Conservation (phyloP, 2,113 vertebrate genomes). For the Stegostoma tigrinum region DNA sequence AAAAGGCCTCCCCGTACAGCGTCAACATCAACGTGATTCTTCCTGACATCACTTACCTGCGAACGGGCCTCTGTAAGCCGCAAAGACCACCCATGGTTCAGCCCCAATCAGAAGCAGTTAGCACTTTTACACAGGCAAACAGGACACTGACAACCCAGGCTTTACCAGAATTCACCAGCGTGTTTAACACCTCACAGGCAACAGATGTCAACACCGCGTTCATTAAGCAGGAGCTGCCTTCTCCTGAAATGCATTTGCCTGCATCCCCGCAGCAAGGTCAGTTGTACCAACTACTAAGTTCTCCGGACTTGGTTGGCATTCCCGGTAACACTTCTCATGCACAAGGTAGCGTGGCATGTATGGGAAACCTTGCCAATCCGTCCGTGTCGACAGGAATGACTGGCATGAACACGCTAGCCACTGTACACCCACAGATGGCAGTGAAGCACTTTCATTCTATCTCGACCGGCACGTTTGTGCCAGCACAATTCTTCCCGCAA, state of each 20-base stretch:
- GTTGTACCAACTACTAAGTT: constrained; percentile 83
- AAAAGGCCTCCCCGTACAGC: constrained; percentile 78
- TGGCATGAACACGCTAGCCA: constrained; percentile 63
- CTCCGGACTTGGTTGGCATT: constrained; percentile 75
- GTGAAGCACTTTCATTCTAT: constrained; percentile 67
- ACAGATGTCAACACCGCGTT: constrained; percentile 65
- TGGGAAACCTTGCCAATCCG: constrained; percentile 62
- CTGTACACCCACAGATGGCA: constrained; percentile 59
- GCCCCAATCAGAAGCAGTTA: constrained; percentile 79
- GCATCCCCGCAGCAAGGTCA: constrained; percentile 75
- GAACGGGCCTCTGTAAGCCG: constrained; percentile 78
- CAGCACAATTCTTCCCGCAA: constrained; percentile 63
- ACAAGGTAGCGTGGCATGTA: constrained; percentile 47
- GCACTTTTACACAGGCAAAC: constrained; percentile 68
- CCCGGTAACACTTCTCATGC: constrained; percentile 61
- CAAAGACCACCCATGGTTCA: constrained; percentile 69
- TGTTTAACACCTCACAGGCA: constrained; percentile 67
- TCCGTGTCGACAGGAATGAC: constrained; percentile 66
- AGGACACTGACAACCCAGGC: constrained; percentile 64
- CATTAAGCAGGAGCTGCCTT: constrained; percentile 86
- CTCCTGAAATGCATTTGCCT: constrained; percentile 68
- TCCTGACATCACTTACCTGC: constrained; percentile 79
- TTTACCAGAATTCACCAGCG: constrained; percentile 75
- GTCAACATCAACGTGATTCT: constrained; percentile 93
- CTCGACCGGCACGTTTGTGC: constrained; percentile 66